These are phyloP conservation scores for Bergia sp. DNA, from an alignment of 92 coral and sea anemone genomes.

Conservation along the genomic window DNA sequence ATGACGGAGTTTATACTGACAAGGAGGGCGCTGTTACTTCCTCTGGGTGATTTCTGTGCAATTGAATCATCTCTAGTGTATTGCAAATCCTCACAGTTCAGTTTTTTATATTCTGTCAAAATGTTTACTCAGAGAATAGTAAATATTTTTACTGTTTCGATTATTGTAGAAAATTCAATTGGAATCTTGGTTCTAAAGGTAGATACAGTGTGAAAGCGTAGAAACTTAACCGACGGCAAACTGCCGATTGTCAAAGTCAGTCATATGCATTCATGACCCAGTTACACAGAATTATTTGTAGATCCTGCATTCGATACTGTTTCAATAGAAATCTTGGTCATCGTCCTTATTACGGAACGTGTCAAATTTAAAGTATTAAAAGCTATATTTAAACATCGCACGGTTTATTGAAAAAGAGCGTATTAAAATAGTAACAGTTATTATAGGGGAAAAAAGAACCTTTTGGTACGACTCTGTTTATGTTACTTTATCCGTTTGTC, in stretches of 20 bases:
- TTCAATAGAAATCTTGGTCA: not conserved
- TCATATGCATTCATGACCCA: not conserved
- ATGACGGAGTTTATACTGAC: not conserved
- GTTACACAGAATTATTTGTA: too few species aligned
- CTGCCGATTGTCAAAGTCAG: not conserved
- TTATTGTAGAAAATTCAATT: not conserved
- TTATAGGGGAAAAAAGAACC: too few species aligned
- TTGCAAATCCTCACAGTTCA: not conserved
- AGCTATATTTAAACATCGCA: not conserved
- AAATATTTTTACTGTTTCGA: not conserved
- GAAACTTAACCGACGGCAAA: not conserved
- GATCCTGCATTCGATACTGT: not conserved
- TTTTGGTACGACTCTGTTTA: not conserved
- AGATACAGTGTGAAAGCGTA: not conserved
- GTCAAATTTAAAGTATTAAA: not conserved
- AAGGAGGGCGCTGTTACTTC: not conserved
- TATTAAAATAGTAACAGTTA: not conserved
- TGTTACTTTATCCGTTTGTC: not conserved
- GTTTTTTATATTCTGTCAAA: not conserved
- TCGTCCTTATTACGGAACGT: not conserved
- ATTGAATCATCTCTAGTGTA: not conserved
- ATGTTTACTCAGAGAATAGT: not conserved
- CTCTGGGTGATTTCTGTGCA: not conserved
- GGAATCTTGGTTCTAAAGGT: not conserved
- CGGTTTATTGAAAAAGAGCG: not conserved